phyloP scores from a whole-genome alignment of 2,888 invertebrate species.

The Brachyopa scutellaris region DNA sequence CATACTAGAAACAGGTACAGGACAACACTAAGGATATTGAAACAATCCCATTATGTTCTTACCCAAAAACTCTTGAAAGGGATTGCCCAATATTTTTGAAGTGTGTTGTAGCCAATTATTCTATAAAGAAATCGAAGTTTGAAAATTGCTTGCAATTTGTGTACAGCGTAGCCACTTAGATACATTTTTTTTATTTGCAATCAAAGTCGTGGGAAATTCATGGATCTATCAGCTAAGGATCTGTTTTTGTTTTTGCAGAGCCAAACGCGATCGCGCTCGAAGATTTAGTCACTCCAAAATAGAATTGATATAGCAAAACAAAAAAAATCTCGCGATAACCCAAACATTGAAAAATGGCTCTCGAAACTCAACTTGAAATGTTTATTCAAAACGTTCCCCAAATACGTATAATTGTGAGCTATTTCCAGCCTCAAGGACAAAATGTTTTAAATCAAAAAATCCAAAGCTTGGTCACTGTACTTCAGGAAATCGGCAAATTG shows the following conservation, averaged over 20 bases:
- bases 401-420: constrained; percentile 98
- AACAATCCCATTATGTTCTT: neutral
- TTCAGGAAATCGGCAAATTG: constrained; percentile 97
- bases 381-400: constrained; percentile 99
- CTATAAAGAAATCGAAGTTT: constrained; percentile 22
- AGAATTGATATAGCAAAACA: too few relatives aligned
- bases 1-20: constrained; percentile 19
- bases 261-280: too few relatives aligned
- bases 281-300: too few relatives aligned
- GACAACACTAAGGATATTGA: constrained; percentile 1
- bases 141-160: neutral
- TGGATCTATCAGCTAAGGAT: too few relatives aligned
- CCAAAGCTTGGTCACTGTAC: constrained; percentile 93
- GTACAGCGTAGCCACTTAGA: too few relatives aligned
- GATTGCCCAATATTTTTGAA: constrained; percentile 28
- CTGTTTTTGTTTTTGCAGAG: too few relatives aligned
- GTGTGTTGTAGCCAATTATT: constrained; percentile 51
- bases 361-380: constrained; percentile 96
- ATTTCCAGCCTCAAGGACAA: constrained; percentile 99
- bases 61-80: constrained; percentile 2
- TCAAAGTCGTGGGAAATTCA: too few relatives aligned
- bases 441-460: constrained; percentile 98
- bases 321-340: too few relatives aligned
- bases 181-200: too few relatives aligned
- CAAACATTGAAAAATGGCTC: too few relatives aligned